Conservation (phyloP, 2,797 vertebrate genomes). For the Heteromormyrus szaboi region DNA sequence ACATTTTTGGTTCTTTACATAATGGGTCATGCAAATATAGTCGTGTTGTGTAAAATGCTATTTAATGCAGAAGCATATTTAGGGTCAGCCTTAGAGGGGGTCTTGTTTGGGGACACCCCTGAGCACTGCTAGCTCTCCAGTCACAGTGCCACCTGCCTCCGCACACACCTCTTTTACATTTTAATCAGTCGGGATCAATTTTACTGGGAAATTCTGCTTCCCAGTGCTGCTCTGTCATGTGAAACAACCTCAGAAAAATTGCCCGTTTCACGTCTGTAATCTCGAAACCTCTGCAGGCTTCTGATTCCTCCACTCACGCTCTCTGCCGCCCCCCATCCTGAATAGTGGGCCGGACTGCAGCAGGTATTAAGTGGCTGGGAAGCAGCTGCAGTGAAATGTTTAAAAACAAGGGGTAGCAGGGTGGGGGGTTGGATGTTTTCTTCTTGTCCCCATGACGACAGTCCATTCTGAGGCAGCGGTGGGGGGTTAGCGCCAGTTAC, state of each 20-base stretch:
- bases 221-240: neutral
- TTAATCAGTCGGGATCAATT: slow-evolving; percentile 46
- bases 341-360: too few relatives aligned
- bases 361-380: neutral
- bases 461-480: neutral
- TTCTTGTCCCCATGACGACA: neutral
- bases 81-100: neutral
- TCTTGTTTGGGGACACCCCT: slow-evolving; percentile 19
- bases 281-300: neutral
- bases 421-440: neutral
- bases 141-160: slow-evolving; percentile 30
- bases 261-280: neutral
- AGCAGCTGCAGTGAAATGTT: neutral
- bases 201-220: slow-evolving; percentile 29
- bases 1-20: neutral
- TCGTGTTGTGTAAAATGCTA: neutral
- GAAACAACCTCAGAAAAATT: slow-evolving; percentile 7
- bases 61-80: neutral
- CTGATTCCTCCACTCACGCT: neutral
- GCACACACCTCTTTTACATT: slow-evolving; percentile 44
- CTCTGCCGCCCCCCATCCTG: neutral
- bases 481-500: neutral
- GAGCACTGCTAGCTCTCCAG: slow-evolving; percentile 20
- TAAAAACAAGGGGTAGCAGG: neutral
- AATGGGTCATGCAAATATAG: neutral